These are phyloP conservation scores for Cichlasoma orientale DNA, from an alignment of 2,797 vertebrate species.

Conservation along the genomic window DNA sequence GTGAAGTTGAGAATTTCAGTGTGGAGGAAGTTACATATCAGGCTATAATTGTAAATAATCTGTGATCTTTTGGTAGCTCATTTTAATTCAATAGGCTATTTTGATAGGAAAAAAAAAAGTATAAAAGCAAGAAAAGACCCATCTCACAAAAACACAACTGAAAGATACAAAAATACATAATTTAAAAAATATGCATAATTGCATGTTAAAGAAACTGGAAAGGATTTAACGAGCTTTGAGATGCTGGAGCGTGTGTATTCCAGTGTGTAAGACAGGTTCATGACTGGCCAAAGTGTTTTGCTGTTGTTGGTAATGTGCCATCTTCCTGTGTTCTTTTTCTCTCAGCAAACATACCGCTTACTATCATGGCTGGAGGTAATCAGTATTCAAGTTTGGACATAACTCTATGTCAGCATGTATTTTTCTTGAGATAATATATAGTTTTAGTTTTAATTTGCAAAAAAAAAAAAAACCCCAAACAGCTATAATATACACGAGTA, in stretches of 20 bases:
- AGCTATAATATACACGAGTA: not conserved
- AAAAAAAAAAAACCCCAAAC: not conserved
- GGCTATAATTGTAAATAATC: not conserved
- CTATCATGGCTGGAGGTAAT: not conserved
- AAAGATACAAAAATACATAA: not conserved
- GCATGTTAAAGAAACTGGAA: not conserved
- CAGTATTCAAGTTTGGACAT: not conserved
- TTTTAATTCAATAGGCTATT: not conserved
- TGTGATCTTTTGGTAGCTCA: not conserved
- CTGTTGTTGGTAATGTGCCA: fast-evolving
- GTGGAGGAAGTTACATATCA: not conserved
- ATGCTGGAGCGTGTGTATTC: not conserved
- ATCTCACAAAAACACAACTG: not conserved
- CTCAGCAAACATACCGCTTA: not conserved
- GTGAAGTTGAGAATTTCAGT: not conserved
- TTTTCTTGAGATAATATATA: not conserved
- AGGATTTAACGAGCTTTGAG: not conserved
- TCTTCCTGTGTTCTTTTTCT: not conserved
- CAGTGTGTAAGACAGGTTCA: not conserved
- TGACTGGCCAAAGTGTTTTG: fast-evolving
- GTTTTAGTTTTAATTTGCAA: not conserved
- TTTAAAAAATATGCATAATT: not conserved
- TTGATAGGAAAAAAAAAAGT: not conserved
- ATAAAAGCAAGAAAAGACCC: not conserved
- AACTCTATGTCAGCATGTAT: not conserved